Percentiles rank a stretch among this genome's conserved stretches.
Conservation (phyloP, 2,888 invertebrate genomes). For the Cheilosia pagana region DNA sequence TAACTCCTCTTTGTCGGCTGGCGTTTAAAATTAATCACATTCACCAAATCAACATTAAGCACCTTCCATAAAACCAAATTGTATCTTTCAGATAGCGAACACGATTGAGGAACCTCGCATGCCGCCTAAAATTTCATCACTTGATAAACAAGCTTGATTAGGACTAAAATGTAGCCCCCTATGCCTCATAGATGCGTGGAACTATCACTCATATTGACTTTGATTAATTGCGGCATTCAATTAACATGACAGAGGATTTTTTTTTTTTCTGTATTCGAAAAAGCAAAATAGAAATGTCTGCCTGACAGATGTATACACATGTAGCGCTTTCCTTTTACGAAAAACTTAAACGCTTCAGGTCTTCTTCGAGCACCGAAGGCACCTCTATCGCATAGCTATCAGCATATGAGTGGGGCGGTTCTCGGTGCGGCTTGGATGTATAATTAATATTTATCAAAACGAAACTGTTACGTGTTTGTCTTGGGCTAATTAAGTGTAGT, state of each 20-base stretch:
- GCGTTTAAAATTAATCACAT: too few relatives aligned
- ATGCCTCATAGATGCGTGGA: not conserved
- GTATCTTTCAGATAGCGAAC: not conserved
- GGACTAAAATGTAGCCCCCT: not conserved
- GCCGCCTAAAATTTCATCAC: not conserved
- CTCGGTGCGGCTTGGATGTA: constrained; percentile 4
- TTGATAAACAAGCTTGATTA: not conserved
- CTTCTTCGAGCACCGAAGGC: constrained; percentile 17
- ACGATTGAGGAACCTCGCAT: not conserved
- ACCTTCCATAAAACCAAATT: too few relatives aligned
- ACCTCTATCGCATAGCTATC: constrained; percentile 34
- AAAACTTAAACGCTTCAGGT: constrained; percentile 15
- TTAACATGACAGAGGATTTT: constrained; percentile 65
- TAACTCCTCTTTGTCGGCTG: too few relatives aligned
- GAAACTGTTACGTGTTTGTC: constrained; percentile 63
- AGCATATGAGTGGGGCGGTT: constrained; percentile 3
- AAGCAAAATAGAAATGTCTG: constrained; percentile 53
- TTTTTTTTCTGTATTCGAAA: constrained; percentile 30
- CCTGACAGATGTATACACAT: constrained; percentile 61
- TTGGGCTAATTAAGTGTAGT: constrained; percentile 68
- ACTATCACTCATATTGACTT: constrained; percentile 72
- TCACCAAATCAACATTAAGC: too few relatives aligned
- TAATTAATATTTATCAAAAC: constrained; percentile 60
- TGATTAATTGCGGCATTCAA: constrained; percentile 71
- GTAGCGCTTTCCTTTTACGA: constrained; percentile 34